Evolutionary conservation across 2,113 vertebrate genomes (phyloP), one percentile per base, ranked within the genome.

Genomic region (Sterrhoptilus dennistouni): DNA sequence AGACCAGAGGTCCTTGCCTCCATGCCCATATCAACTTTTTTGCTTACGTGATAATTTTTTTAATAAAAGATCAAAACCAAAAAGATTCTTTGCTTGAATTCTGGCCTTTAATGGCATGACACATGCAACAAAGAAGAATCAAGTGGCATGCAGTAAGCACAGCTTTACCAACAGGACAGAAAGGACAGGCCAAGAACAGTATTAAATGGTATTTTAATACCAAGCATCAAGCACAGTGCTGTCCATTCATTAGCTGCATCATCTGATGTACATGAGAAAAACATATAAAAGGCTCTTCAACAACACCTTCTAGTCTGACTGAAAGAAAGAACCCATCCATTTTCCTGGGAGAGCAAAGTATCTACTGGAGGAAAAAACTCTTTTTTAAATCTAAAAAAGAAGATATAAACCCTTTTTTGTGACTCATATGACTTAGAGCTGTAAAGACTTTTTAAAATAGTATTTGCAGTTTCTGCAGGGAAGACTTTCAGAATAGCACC

Each of bases 371-470:
- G 54, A 83, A 78, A 29, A 78, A 86, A 60, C 20, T 81, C 14
- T 36, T 63, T 38, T 87, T 72, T 64, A 80, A 77, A 89, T 40
- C 35, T 52, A 45, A 84, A 95, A 85, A 66, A 27, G 20, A 93
- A 88, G 22, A 89, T 9, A 66, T 22, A 87, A 92, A 83, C 33
- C 60, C 47, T 60, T 94, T 87, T 87, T 80, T 59, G 72, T 92
- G 86, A 92, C 83, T 93, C 91, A 93, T 85, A 86, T 77, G 72
- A 96, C 91, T 93, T 95, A 63, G 85, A 92, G 80, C 64, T 78
- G 52, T 64, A 87, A 31, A 91, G 64, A 70, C 44, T 83, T 82
- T 96, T 94, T 95, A 85, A 93, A 96, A 96, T 21, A 94, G 84
- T 95, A 47, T 90, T 94, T 89, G 45, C 57, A 82, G 35, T 90